phyloP scores from a whole-genome alignment of 1,140 invertebrate species.

The Antheraea pernyi region DNA sequence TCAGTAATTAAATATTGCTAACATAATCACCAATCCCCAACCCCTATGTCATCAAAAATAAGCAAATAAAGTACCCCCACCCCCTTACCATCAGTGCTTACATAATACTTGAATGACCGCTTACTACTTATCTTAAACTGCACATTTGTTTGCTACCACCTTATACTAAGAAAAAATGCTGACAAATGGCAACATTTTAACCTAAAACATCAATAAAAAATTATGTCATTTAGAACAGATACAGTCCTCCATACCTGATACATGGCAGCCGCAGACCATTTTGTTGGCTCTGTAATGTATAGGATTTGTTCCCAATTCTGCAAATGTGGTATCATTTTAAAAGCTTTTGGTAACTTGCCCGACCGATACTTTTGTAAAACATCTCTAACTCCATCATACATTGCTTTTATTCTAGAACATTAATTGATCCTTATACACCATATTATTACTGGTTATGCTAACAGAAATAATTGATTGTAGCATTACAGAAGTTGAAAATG shows the following conservation, averaged over 20 bases:
- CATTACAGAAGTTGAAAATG: not conserved
- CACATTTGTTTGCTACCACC: no score
- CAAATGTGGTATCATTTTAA: slow-evolving; percentile 96
- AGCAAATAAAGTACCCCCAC: no score
- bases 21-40: no score
- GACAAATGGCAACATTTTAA: no score
- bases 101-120: no score
- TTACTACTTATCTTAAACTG: no score
- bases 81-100: no score
- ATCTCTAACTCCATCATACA: slow-evolving; percentile 94
- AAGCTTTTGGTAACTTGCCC: slow-evolving; percentile 98
- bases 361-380: slow-evolving; percentile 94
- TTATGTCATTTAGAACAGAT: no score
- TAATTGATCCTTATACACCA: slow-evolving; percentile 13
- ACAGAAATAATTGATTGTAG: not conserved
- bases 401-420: slow-evolving; percentile 81
- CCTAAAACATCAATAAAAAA: no score
- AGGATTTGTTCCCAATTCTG: slow-evolving; percentile 98
- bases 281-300: slow-evolving; percentile 90
- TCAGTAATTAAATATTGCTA: no score
- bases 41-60: no score
- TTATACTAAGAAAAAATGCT: no score
- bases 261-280: slow-evolving; percentile 97
- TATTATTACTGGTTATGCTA: not conserved
- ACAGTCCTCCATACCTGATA: slow-evolving; percentile 81